Evolutionary conservation across 2,797 vertebrate species (phyloP), one percentile per base, ranked within the genome.

Genomic region (Limnodromus scolopaceus): DNA sequence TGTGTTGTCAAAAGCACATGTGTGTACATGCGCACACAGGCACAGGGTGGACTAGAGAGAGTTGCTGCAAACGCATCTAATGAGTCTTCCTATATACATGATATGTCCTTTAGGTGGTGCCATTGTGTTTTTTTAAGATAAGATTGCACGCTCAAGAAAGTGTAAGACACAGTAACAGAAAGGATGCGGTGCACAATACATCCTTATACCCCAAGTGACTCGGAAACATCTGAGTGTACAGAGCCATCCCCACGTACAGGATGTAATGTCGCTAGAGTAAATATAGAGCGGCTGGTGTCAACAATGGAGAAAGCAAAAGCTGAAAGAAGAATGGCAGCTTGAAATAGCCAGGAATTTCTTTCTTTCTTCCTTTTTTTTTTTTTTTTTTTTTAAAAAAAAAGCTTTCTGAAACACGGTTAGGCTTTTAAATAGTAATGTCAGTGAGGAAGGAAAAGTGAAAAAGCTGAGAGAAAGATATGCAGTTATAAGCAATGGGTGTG

Each of bases 81-180:
- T 1, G 17, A 27, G 20, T 16, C 38, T 87, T 53, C 70, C 60
- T 11, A 4, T 10, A 36, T 97, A 55, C 89, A 7, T 4, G 11
- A 15, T 45, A 14, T 19, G 92, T 85, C 97, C 96, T 96, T 96
- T 97, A 97, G 97, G 96, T 97, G 97, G 97, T 97, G 97, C 97
- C 96, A 95, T 98, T 97, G 97, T 84, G 97, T 96, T 96, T 97
- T 84, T 90, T 77, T 93, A 72, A 96, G 94, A 53, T 43, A 76
- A 91, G 45, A 6, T 30, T 41, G 58, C 54, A 19, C 6, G 0
- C 34, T 70, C 8, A 3, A 34, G 76, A 49, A n/a, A 41, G 54
- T 3, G 16, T 28, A 43, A 70, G 86, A 18, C 3, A 16, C 10
- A 0, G 61, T 5, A 7, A 6, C 49, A 79, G 74, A 49, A 60